These are phyloP conservation scores for Drosophila miranda DNA, from an alignment of 1,140 invertebrate species.

Conservation along the genomic window DNA sequence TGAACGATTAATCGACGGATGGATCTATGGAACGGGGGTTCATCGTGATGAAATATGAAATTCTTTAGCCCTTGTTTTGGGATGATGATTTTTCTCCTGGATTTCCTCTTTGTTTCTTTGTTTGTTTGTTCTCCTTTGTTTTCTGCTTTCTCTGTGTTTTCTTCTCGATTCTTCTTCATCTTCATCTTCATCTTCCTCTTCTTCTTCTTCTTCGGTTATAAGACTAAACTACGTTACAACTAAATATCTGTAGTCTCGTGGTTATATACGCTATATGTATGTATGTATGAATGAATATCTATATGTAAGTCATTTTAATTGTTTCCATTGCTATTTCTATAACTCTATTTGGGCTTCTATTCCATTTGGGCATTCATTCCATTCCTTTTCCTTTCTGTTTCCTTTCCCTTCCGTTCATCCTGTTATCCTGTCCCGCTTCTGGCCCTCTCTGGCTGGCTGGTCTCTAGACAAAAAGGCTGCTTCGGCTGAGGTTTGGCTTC, in stretches of 20 bases:
- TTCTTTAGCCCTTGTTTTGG: slow-evolving; percentile 38
- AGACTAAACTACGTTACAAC: slow-evolving; percentile 78
- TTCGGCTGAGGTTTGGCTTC: slow-evolving; percentile 24
- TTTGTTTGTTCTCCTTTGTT: slow-evolving; percentile 23
- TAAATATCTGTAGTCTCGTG: slow-evolving; percentile 81
- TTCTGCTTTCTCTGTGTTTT: slow-evolving; percentile 18
- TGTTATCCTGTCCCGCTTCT: no score
- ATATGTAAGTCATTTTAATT: slow-evolving; percentile 48
- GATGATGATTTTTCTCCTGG: slow-evolving; percentile 35
- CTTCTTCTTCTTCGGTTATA: slow-evolving; percentile 33
- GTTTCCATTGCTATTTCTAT: slow-evolving; percentile 34
- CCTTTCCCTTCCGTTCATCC: slow-evolving; percentile 2
- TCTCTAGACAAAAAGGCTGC: slow-evolving; percentile 14
- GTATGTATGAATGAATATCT: slow-evolving; percentile 77
- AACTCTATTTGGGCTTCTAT: slow-evolving; percentile 16
- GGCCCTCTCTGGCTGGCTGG: no score
- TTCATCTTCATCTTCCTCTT: slow-evolving; percentile 1
- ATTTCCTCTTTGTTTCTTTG: slow-evolving; percentile 27
- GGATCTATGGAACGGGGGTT: not conserved
- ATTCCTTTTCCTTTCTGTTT: slow-evolving; percentile 12
- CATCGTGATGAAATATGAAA: slow-evolving; percentile 39
- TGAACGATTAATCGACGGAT: no score
- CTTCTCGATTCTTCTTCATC: slow-evolving; percentile 27
- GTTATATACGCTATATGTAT: slow-evolving; percentile 80
- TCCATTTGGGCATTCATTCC: slow-evolving; percentile 5